phyloP scores from a whole-genome alignment of 2,888 invertebrate genomes.

The Pristionchus japonicus region DNA sequence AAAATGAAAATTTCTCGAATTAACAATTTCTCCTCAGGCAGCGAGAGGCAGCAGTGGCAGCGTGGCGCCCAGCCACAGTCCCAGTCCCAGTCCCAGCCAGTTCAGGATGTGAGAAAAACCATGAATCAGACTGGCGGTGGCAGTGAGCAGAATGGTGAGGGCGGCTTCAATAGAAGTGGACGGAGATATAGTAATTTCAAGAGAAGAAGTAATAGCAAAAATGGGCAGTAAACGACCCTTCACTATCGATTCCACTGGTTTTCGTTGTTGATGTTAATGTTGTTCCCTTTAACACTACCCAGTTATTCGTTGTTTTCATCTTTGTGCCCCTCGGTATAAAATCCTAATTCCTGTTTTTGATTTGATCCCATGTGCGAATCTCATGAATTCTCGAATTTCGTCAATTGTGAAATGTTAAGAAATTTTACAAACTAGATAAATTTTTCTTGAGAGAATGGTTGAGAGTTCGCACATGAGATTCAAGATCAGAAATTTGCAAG shows the following conservation, averaged over 20 bases:
- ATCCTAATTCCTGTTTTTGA: not conserved
- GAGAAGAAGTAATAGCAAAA: not conserved
- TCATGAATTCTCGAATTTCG: not conserved
- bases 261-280: not conserved
- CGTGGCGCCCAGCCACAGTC: no score
- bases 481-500: not conserved
- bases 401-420: not conserved
- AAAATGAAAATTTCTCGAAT: no score
- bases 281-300: not conserved
- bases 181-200: not conserved
- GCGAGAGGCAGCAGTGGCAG: not conserved
- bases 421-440: not conserved
- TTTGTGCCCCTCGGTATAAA: not conserved
- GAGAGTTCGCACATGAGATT: not conserved
- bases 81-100: not conserved
- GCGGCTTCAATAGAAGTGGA: no score
- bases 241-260: not conserved
- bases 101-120: not conserved
- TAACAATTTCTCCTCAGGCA: no score
- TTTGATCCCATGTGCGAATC: slow-evolving; percentile 9
- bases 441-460: not conserved
- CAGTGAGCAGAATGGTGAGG: not conserved
- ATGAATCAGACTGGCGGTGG: not conserved
- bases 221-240: not conserved
- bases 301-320: not conserved